phyloP scores from a whole-genome alignment of 1,140 invertebrate genomes.

The Eumaeus atala region DNA sequence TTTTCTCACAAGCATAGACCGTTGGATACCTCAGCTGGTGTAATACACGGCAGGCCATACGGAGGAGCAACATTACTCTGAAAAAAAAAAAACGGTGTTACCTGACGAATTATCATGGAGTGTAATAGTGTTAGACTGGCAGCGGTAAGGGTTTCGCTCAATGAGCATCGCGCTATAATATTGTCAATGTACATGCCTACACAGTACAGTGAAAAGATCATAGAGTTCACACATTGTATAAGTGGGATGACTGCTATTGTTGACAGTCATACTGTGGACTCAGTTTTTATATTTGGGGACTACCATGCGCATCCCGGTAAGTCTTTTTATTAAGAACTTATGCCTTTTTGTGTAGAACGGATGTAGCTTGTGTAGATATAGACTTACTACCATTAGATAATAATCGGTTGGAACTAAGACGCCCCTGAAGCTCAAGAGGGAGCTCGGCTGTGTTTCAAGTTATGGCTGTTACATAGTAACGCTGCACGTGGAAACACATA shows the following conservation, averaged over 20 bases:
- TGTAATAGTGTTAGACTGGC: background rate
- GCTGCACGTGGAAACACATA: too few relatives aligned
- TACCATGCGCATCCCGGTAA: background rate
- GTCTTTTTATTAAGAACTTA: too few relatives aligned
- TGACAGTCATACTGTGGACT: slow-evolving; percentile 2
- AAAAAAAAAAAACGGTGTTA: background rate
- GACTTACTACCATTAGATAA: too few relatives aligned
- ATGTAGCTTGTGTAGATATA: too few relatives aligned
- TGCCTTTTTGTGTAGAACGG: too few relatives aligned
- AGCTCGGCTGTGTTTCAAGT: too few relatives aligned
- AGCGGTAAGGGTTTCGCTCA: background rate
- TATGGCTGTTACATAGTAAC: too few relatives aligned
- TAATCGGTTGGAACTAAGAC: too few relatives aligned
- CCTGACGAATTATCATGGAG: background rate
- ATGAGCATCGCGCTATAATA: background rate
- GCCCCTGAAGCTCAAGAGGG: too few relatives aligned
- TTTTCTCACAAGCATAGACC: background rate
- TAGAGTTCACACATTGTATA: background rate
- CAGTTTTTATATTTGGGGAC: slow-evolving; percentile 1
- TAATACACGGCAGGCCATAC: background rate
- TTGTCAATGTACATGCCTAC: background rate
- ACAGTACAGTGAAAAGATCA: background rate
- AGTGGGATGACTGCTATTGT: slow-evolving; percentile 1
- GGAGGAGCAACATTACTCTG: background rate
- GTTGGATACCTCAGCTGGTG: background rate